Percentiles rank a stretch among this genome's conserved stretches.
These are phyloP conservation scores for Dermolepida albohirtum DNA, from an alignment of 2,888 invertebrate genomes.

Conservation along the genomic window DNA sequence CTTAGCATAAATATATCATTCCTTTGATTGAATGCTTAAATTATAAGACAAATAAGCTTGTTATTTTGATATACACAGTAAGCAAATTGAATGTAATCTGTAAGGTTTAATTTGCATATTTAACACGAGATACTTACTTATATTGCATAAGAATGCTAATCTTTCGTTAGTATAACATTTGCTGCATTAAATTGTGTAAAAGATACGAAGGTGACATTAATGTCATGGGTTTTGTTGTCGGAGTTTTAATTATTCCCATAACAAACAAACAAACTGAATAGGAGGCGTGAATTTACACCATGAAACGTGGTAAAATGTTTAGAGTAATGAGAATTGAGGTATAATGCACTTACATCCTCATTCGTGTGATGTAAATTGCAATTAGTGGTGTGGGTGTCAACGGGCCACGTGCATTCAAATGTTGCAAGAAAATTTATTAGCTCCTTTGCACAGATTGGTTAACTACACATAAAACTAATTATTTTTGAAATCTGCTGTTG, in stretches of 20 bases:
- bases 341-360: background rate
- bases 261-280: too few species aligned
- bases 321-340: too few species aligned
- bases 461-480: too few species aligned
- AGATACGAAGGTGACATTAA: conserved; percentile 33
- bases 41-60: conserved; percentile 33
- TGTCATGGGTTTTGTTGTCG: conserved; percentile 12
- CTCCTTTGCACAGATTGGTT: too few species aligned
- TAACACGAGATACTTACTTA: conserved; percentile 25
- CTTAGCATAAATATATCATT: too few species aligned
- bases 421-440: conserved; percentile 10
- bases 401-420: conserved; percentile 8
- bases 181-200: conserved; percentile 38
- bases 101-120: conserved; percentile 36
- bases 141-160: conserved; percentile 17
- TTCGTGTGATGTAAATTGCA: conserved; percentile 14
- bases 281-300: too few species aligned
- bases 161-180: conserved; percentile 34
- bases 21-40: conserved; percentile 19
- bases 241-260: too few species aligned
- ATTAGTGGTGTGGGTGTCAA: conserved; percentile 34
- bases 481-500: too few species aligned
- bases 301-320: too few species aligned
- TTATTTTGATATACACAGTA: conserved; percentile 30
- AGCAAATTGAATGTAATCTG: conserved; percentile 29